Percentiles rank a stretch among this genome's conserved stretches.
Conservation (phyloP, 2,797 vertebrate species). For the Phalloptychus januarius region DNA sequence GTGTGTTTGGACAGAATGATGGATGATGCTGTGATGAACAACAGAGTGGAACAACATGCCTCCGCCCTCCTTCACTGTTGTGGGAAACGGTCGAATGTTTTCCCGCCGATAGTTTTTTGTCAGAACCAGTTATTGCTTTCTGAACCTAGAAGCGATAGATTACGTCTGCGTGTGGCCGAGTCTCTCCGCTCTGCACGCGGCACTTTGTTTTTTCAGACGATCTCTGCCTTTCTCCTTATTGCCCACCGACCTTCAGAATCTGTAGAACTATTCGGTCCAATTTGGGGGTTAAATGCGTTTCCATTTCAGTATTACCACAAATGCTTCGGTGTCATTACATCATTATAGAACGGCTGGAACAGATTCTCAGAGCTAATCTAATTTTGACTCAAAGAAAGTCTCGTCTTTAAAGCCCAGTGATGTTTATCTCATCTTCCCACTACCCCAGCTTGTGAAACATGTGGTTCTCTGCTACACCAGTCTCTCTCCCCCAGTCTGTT, state of each 20-base stretch:
- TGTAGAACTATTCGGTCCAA: not conserved
- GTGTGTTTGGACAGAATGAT: not conserved
- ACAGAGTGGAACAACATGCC: constrained; percentile 1
- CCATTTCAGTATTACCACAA: constrained; percentile 11
- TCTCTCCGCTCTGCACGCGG: constrained; percentile 16
- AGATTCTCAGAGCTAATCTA: constrained; percentile 9
- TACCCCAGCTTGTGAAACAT: constrained; percentile 52
- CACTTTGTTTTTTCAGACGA: not conserved
- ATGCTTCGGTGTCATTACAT: constrained; percentile 11
- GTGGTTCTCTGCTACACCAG: constrained; percentile 21
- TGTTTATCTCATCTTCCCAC: constrained; percentile 34
- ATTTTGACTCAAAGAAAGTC: constrained; percentile 25
- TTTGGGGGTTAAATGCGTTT: constrained; percentile 20
- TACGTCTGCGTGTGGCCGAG: constrained; percentile 5
- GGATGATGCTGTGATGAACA: constrained; percentile 15
- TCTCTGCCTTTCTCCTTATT: not conserved
- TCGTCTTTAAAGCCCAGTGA: constrained; percentile 35
- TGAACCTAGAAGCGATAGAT: constrained; percentile 39
- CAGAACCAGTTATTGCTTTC: constrained; percentile 36
- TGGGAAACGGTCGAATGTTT: constrained; percentile 31
- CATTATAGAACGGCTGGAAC: not conserved
- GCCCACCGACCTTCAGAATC: not conserved
- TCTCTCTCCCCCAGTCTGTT: constrained; percentile 24
- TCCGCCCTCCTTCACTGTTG: constrained; percentile 19
- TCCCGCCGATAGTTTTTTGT: constrained; percentile 24